A percentile compares a stretch with the other conserved stretches of the same genome.
phyloP scores from a whole-genome alignment of 2,113 vertebrate species.

The Rhinolophus ferrumequinum region DNA sequence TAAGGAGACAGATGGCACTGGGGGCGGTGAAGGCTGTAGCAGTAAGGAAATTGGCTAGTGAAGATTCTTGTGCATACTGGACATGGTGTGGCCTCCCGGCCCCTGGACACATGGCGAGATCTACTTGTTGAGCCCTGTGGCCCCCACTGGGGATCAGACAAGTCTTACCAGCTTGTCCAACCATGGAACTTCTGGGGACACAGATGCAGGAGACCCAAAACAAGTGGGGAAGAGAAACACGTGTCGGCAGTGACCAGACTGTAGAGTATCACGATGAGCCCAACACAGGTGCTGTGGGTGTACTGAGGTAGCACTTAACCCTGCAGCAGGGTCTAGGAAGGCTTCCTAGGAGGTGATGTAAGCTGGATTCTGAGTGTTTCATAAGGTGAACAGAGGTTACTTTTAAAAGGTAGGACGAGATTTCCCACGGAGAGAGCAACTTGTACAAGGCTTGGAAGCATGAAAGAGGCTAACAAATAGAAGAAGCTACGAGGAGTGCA shows the following conservation, averaged over 20 bases:
- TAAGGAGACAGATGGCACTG: background rate
- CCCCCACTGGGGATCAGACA: background rate
- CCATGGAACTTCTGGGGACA: background rate
- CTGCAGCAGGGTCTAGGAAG: rapidly evolving
- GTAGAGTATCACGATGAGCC: background rate
- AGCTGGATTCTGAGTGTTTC: background rate
- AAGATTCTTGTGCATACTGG: background rate
- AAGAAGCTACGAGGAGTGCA: background rate
- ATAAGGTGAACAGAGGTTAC: background rate
- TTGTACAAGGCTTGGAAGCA: background rate
- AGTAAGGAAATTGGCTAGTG: background rate
- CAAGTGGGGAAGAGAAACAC: background rate
- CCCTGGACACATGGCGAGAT: background rate
- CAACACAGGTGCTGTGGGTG: background rate
- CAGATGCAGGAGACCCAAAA: background rate
- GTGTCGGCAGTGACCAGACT: background rate
- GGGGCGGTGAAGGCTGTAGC: background rate
- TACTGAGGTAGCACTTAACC: background rate
- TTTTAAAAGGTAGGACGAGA: background rate
- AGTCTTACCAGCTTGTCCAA: background rate
- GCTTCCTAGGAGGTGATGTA: background rate
- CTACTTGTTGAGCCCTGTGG: background rate
- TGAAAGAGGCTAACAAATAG: background rate
- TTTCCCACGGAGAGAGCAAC: background rate
- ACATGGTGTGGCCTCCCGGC: background rate